Evolutionary conservation across 2,888 invertebrate genomes (phyloP).

Genomic region (Axea sp.): DNA sequence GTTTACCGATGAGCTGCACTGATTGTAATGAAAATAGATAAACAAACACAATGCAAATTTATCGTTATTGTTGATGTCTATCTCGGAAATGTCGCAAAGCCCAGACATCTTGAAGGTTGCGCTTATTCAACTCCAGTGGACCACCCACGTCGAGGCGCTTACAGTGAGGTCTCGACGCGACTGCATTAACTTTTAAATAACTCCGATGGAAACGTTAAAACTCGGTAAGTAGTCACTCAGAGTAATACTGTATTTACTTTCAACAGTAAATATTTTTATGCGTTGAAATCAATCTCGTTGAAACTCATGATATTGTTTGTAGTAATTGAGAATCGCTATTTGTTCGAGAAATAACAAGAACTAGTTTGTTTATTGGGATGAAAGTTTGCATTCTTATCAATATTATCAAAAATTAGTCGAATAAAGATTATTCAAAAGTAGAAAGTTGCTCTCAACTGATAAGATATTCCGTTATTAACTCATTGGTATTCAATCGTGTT

Average conservation of each 20-base stretch:
- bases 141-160: slow-evolving; percentile 52
- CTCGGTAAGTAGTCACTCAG: slow-evolving; percentile 18
- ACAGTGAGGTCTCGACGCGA: slow-evolving; percentile 48
- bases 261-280: not conserved
- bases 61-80: slow-evolving; percentile 49
- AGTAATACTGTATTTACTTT: not conserved
- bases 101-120: slow-evolving; percentile 27
- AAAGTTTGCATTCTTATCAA: slow-evolving; percentile 10
- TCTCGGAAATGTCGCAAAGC: slow-evolving; percentile 37
- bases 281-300: too few species aligned
- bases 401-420: not conserved
- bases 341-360: too few species aligned
- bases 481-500: slow-evolving; percentile 18
- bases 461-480: slow-evolving; percentile 16
- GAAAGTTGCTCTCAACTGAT: slow-evolving; percentile 14
- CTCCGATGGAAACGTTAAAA: slow-evolving; percentile 40
- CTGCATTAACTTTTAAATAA: slow-evolving; percentile 52
- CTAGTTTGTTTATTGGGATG: not conserved
- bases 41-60: slow-evolving; percentile 38
- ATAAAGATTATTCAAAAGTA: slow-evolving; percentile 16
- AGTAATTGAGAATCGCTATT: not conserved
- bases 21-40: not conserved
- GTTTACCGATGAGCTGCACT: not conserved
- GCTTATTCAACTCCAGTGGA: slow-evolving; percentile 35
- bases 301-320: too few species aligned